Evolutionary conservation across 2,113 vertebrate species (phyloP), one percentile per base, ranked within the genome.

Genomic region (Pluvianellus socialis): DNA sequence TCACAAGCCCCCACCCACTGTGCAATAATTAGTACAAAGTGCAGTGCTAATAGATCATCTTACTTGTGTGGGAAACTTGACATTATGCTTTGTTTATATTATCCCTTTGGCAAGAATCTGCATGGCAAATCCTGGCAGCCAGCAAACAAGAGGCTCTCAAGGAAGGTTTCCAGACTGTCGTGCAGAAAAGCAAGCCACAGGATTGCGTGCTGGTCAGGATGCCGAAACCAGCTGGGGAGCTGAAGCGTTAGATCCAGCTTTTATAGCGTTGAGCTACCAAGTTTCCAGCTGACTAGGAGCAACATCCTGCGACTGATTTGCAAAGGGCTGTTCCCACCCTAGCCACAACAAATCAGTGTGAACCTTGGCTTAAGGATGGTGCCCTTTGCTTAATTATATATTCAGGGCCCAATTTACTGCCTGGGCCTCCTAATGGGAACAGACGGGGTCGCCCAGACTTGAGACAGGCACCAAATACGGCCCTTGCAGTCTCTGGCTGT

Each of bases 1-100:
- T 97, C 94, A 97, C 96, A 97, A 97, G 94, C 92, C 96, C 96
- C 96, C 97, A 97, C 97, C 97, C 97, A 97, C 97, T 96, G 96
- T 97, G 96, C 94, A 97, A 97, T 97, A 97, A 96, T 97, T 97
- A 96, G 94, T 97, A 97, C 97, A 97, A 97, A 97, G 96, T 97
- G 97, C 92, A 95, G 94, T 84, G 96, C 96, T 98, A 97, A 96
- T 96, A 94, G 92, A 97, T 97, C 95, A 97, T 97, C 96, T 97
- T 95, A 97, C 95, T 96, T 95, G 93, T 97, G 96, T 96, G 94
- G 91, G 94, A 96, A 96, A 96, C 95, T 95, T 98, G 97, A 98
- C 97, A 97, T 97, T 98, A 97, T 94, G 94, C 94, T 94, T 96
- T 97, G 97, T 97, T 97, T 96, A 93, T 96, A 97, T 97, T 95